Base-by-base conservation (phyloP, 2,113 vertebrate genomes). In the Lampris megalopsis region DNA sequence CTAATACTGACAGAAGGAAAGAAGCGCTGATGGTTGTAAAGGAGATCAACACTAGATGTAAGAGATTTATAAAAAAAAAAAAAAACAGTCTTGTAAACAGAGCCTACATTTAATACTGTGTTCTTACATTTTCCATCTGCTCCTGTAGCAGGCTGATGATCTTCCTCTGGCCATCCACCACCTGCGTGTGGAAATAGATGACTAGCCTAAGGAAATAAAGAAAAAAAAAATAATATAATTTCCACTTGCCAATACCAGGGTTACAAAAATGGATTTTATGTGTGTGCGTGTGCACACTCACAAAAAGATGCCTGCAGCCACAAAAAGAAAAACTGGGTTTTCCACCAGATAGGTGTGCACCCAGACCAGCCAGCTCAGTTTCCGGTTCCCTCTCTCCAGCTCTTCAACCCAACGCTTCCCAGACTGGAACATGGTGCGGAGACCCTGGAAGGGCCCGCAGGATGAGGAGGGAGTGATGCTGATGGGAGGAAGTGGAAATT, bases 131-230 rank as follows among this genome's bases (percentile, higher is more conserved):
- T 81, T 86, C 65, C n/a, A 99, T 98, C 88, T 97, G 96, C 67
- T 97, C 96, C 90, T 94, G 94, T 48, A 99, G 92, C 53, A 97
- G 89, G 52, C 1, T 24, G 73, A 98, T 97, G 81, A 99, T 93
- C 90, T 92, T 96, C 74, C 85, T 92, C 70, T 95, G 96, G 47
- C 96, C 98, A 45, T 95, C 95, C 8, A 98, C 94, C 86, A 98
- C 95, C 88, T 98, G 96, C 81, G 95, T 94, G 82, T 96, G 94
- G 91, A 98, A 95, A 91, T 98, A 99, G 92, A 96, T 96, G 49
- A 95, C 71, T 0, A 95, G 94, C 77, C 98, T 98, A 90, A 63
- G 71, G 75, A 68, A 77, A 40, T 70, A 40, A 75, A 59, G 63
- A 42, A 1, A 75, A 1, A 10, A 24, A 36, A 63, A 11, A 35